These are phyloP conservation scores for Cephus spinipes DNA, from an alignment of 2,888 invertebrate genomes.

Conservation along the genomic window DNA sequence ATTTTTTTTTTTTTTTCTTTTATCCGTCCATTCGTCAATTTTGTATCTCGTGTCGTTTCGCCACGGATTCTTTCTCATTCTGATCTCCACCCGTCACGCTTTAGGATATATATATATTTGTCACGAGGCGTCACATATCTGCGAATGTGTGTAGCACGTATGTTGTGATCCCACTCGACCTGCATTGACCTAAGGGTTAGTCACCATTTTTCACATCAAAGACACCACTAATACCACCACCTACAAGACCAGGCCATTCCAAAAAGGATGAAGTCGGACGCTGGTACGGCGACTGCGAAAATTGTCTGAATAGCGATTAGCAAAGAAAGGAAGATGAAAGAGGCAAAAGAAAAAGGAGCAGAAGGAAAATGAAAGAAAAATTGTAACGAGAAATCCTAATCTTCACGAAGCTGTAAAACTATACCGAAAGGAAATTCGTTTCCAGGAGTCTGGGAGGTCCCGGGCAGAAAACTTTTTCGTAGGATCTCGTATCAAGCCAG, in stretches of 20 bases:
- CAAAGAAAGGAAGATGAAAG: not conserved
- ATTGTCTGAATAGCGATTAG: not conserved
- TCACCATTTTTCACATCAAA: not conserved
- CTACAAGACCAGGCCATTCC: not conserved
- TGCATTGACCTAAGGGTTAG: not conserved
- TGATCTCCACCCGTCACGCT: not conserved
- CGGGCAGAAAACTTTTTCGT: not conserved
- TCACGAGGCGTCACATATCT: not conserved
- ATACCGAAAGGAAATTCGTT: constrained; percentile 16
- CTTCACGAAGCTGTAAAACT: constrained; percentile 26
- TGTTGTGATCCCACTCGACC: not conserved
- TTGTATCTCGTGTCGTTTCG: not conserved
- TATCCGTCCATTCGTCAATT: not conserved
- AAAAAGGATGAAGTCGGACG: not conserved
- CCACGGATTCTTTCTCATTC: not conserved
- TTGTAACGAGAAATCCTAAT: not conserved
- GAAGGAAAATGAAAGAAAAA: not conserved
- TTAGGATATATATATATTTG: not conserved
- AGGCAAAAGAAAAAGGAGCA: not conserved
- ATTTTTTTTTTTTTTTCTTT: not conserved
- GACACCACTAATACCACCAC: not conserved
- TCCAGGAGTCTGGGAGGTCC: not conserved
- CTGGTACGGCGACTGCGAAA: not conserved
- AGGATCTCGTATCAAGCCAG: not conserved
- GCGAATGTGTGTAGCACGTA: not conserved